Percentiles rank a stretch among this genome's conserved stretches.
Conservation (phyloP, 2,113 vertebrate species). For the Urocynchramus pylzowi region DNA sequence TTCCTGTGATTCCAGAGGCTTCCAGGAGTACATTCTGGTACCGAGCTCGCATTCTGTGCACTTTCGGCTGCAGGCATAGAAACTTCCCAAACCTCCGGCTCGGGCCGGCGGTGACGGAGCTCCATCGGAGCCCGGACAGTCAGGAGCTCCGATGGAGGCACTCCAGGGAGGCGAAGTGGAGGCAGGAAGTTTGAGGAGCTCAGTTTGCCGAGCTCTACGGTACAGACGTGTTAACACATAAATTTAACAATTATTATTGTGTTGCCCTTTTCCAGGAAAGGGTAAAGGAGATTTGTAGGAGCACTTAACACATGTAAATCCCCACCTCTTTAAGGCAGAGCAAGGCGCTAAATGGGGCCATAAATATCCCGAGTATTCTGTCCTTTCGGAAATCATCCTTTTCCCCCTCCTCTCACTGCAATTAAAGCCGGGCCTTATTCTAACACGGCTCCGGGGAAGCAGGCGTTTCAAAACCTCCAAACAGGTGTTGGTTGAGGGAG, state of each 20-base stretch:
- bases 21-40: rapidly evolving
- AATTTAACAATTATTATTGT: constrained; percentile 75
- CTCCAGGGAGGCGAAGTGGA: neutral
- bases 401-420: neutral
- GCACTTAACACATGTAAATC: constrained; percentile 72
- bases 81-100: neutral
- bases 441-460: neutral
- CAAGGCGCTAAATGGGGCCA: constrained; percentile 56
- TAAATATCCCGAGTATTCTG: constrained; percentile 69
- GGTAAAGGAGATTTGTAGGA: constrained; percentile 79
- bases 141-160: neutral
- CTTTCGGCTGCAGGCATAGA: neutral
- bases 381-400: constrained; percentile 55
- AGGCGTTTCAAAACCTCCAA: neutral
- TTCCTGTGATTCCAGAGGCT: rapidly evolving
- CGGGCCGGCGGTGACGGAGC: too few species aligned
- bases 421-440: constrained; percentile 31
- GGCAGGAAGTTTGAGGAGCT: constrained; percentile 15
- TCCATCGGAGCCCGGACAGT: neutral
- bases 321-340: constrained; percentile 66
- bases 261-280: constrained; percentile 78
- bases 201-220: constrained; percentile 40
- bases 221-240: constrained; percentile 65
- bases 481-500: constrained; percentile 1
- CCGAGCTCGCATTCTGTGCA: rapidly evolving